Conservation (phyloP, 2,797 vertebrate species). For the Phoeniculus purpureus region DNA sequence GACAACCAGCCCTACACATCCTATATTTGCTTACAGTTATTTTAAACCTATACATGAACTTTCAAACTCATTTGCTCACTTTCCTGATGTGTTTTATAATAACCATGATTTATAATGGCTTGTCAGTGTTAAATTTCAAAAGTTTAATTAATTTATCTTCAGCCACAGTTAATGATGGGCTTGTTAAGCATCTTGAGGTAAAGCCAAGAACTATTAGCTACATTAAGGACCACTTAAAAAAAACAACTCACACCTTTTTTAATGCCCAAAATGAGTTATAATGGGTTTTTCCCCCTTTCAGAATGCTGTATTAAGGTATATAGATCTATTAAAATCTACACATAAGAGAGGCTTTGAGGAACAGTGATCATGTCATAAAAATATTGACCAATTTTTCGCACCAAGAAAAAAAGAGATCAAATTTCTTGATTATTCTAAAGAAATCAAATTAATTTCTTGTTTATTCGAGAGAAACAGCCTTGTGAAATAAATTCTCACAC, state of each 20-base stretch:
- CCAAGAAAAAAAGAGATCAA: background rate
- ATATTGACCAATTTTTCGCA: background rate
- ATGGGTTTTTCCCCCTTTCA: background rate
- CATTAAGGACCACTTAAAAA: conserved; percentile 15
- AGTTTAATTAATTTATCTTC: conserved; percentile 58
- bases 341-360: background rate
- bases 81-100: conserved; percentile 26
- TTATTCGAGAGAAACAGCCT: background rate
- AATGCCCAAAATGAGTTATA: background rate
- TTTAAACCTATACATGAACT: background rate
- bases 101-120: conserved; percentile 43
- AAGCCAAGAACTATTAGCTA: conserved; percentile 49
- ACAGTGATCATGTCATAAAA: background rate
- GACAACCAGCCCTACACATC: background rate
- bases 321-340: background rate
- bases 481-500: background rate
- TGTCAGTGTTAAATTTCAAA: conserved; percentile 38
- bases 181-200: conserved; percentile 51
- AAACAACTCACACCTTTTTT: conserved; percentile 16
- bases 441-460: background rate
- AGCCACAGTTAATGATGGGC: conserved; percentile 38
- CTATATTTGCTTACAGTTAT: background rate
- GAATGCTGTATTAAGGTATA: background rate
- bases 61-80: background rate
- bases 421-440: background rate